Evolutionary conservation across 2,113 vertebrate species (phyloP), one percentile per base, ranked within the genome.

Genomic region (Leiothrix lutea): DNA sequence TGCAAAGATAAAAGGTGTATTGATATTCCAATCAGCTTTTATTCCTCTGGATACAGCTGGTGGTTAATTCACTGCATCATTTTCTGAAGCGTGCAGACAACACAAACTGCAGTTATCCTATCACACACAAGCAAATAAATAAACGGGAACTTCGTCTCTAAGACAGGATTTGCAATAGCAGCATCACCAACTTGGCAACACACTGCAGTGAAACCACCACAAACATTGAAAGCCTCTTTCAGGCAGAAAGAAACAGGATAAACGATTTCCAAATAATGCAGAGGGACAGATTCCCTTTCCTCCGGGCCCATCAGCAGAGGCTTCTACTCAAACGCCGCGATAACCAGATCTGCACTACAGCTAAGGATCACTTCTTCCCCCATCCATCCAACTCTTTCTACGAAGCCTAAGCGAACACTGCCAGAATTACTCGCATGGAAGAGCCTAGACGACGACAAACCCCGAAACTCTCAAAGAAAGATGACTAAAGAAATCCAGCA

Each of bases 21-120:
- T 92, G 93, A 95, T 67, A 96, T 80, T 66, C 74, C 92, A 90
- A 80, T 90, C 88, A 92, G 61, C 80, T 93, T 93, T 88, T 80
- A 80, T 89, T 96, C 81, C 92, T 94, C 91, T 72, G 16, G 71
- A 80, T 95, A 91, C 94, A 96, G 92, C 95, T 85, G 87, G 72
- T 67, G 88, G 96, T 96, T 97, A 97, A 98, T 97, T 96, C 86
- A 22, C 97, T 98, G 97, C 97, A 98, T 98, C 97, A 98, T 98
- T 97, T 98, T 97, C 93, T 80, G 65, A 94, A 97, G 94, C 4
- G 60, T 96, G 89, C 82, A 61, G 90, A 60, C 61, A 85, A 60
- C 61, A 85, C 75, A 14, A 78, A 79, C 54, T 48, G 72, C 94
- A 91, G 95, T 40, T 86, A 93, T 17, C 10, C 1, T 77, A 92